A percentile compares a stretch with the other conserved stretches of the same genome.
Evolutionary conservation across 2,113 vertebrate genomes (phyloP).

Genomic region (Alces alces): DNA sequence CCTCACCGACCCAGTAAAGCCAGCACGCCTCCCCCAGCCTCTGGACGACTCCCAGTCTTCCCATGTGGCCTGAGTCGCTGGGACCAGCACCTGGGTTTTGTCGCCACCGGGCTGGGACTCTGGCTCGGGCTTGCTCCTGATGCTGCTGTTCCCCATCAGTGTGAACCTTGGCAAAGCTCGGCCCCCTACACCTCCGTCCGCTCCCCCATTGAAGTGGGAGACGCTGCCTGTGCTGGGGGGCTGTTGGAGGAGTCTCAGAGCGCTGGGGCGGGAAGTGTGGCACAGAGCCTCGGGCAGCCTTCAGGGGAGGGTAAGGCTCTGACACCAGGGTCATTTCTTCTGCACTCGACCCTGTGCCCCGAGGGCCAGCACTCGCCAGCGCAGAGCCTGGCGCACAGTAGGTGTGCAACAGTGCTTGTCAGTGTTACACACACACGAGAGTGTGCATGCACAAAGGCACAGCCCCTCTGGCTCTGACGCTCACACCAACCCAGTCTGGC

Average conservation of each 20-base stretch:
- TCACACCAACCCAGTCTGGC: too few species aligned
- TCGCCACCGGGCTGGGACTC: fast-evolving
- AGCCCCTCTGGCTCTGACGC: not conserved
- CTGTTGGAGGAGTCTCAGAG: fast-evolving
- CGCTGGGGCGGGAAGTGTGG: fast-evolving
- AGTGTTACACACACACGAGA: fast-evolving
- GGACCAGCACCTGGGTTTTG: fast-evolving
- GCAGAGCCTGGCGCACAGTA: not conserved
- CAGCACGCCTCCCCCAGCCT: not conserved
- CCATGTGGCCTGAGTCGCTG: fast-evolving
- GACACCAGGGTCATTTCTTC: fast-evolving
- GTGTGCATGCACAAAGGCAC: fast-evolving
- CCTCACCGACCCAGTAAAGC: not conserved
- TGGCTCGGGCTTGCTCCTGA: fast-evolving
- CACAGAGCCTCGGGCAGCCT: fast-evolving
- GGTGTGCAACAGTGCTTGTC: fast-evolving
- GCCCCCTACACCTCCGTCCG: not conserved
- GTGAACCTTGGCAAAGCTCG: not conserved
- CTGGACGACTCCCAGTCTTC: fast-evolving
- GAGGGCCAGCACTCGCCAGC: not conserved
- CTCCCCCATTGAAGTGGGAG: fast-evolving
- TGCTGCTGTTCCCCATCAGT: fast-evolving
- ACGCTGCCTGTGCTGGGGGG: fast-evolving
- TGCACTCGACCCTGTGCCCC: not conserved
- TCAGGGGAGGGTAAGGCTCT: fast-evolving